Percentiles rank a stretch among this genome's conserved stretches.
Evolutionary conservation across 2,113 vertebrate genomes (phyloP).

Genomic region (Damaliscus lunatus): DNA sequence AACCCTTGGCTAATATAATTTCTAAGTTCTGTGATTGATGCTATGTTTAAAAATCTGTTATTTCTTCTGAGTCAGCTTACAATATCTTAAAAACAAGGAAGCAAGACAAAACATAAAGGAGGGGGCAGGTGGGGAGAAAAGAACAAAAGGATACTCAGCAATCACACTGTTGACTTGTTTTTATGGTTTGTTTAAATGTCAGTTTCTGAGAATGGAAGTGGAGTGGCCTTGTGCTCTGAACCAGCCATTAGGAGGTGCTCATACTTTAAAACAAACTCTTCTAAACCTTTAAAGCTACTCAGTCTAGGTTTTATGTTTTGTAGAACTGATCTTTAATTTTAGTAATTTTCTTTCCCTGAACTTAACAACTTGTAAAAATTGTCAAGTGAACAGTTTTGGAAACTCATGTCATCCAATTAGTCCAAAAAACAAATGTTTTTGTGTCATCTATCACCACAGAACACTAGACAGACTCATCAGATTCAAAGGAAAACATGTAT

Average conservation of each 20-base stretch:
- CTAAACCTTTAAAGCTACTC: not conserved
- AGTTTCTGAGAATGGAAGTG: not conserved
- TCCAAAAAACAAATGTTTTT: constrained; percentile 40
- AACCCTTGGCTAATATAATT: not conserved
- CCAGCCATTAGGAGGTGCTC: constrained; percentile 28
- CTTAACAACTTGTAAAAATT: constrained; percentile 57
- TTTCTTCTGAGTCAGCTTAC: constrained; percentile 30
- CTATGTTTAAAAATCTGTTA: not conserved
- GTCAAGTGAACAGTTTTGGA: constrained; percentile 52
- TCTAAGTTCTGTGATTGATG: not conserved
- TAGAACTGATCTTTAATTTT: constrained; percentile 51
- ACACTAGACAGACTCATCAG: constrained; percentile 23
- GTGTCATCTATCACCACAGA: constrained; percentile 31
- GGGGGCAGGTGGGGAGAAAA: not conserved
- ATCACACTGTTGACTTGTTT: not conserved
- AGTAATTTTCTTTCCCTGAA: constrained; percentile 48
- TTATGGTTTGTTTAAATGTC: not conserved
- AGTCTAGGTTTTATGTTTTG: not conserved
- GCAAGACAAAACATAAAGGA: constrained; percentile 18
- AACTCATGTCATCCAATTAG: constrained; percentile 58
- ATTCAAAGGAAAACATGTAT: constrained; percentile 35
- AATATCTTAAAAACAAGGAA: constrained; percentile 40
- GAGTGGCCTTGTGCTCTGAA: not conserved
- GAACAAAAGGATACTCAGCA: not conserved
- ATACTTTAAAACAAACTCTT: constrained; percentile 14